phyloP scores from a whole-genome alignment of 2,113 vertebrate species.

The Pterocles gutturalis region DNA sequence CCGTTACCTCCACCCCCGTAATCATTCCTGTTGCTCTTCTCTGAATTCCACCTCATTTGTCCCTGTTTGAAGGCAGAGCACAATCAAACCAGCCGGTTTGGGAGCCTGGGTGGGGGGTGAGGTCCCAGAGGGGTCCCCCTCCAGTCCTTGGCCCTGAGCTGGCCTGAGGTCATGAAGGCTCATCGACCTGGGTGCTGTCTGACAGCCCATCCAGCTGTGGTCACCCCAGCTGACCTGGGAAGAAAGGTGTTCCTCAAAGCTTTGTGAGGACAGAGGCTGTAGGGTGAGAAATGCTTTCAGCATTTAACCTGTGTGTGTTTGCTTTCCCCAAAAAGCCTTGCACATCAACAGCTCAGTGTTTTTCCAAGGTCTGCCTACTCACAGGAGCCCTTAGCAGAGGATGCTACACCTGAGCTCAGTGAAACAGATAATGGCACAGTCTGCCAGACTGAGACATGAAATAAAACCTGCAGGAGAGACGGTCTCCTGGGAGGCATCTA shows the following conservation, averaged over 20 bases:
- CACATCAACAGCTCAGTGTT: neutral
- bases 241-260: neutral
- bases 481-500: neutral
- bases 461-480: neutral
- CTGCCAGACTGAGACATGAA: neutral
- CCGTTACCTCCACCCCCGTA: slow-evolving; percentile 31
- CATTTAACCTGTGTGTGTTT: neutral
- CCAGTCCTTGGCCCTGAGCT: neutral
- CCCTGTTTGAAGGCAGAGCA: slow-evolving; percentile 9
- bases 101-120: neutral
- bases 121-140: neutral
- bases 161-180: neutral
- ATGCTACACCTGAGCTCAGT: neutral
- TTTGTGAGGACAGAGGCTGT: neutral
- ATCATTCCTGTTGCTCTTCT: slow-evolving; percentile 51
- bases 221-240: neutral
- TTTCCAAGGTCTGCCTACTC: neutral
- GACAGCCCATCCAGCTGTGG: neutral
- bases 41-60: slow-evolving; percentile 33
- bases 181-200: neutral
- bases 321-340: neutral
- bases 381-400: neutral
- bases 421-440: neutral
- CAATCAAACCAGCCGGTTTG: neutral
- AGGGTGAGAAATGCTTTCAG: neutral